Conservation (phyloP, 2,113 vertebrate genomes). For the Motacilla alba region DNA sequence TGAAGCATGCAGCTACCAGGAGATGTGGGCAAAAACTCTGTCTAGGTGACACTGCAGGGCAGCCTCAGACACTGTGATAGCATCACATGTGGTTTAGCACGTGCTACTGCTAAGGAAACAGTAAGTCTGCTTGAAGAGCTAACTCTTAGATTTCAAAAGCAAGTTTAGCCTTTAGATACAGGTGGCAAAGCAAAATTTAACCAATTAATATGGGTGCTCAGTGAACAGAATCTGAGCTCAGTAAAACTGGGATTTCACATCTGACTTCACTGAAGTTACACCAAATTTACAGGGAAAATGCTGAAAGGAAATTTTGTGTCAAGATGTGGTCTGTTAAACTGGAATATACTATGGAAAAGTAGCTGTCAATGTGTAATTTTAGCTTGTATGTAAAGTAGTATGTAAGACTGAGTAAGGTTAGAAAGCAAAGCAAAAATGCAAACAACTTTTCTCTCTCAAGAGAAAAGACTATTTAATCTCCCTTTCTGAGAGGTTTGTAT, state of each 20-base stretch:
- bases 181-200: neutral
- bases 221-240: neutral
- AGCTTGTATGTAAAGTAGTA: neutral
- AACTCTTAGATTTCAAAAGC: neutral
- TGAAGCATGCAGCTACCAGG: neutral
- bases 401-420: neutral
- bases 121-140: neutral
- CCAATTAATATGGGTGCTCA: neutral
- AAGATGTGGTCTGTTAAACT: slow-evolving; percentile 1
- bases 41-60: neutral
- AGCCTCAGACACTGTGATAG: neutral
- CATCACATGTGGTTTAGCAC: neutral
- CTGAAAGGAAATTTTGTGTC: neutral
- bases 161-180: neutral
- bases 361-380: neutral
- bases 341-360: neutral
- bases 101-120: neutral
- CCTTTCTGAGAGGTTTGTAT: neutral
- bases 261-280: neutral
- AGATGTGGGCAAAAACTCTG: neutral
- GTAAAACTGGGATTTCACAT: neutral
- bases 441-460: neutral
- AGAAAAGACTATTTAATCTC: neutral
- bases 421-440: neutral
- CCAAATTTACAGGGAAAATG: neutral